Evolutionary conservation across 2,797 vertebrate species (phyloP).

Genomic region (Zalophus californianus): DNA sequence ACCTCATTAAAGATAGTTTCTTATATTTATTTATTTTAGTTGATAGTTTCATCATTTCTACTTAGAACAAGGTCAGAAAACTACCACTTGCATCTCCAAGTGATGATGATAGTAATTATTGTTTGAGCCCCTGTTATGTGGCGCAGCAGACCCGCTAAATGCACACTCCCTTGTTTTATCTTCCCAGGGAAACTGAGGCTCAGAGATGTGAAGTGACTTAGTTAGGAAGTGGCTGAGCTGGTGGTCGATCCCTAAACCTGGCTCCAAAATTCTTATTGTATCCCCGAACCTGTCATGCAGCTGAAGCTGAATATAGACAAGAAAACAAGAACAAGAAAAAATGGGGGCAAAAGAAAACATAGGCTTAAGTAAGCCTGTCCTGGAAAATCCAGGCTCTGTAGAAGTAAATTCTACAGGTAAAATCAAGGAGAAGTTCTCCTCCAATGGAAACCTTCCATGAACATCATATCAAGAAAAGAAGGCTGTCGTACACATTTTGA

Average conservation of each 20-base stretch:
- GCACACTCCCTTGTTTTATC: background rate
- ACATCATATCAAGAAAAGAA: background rate
- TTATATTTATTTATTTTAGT: background rate
- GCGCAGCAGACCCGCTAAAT: background rate
- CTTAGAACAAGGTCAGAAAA: background rate
- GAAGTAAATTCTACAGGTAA: background rate
- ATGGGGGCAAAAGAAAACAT: background rate
- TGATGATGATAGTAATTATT: background rate
- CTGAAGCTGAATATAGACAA: background rate
- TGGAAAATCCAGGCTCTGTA: background rate
- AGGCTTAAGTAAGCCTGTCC: background rate
- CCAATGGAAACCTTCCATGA: background rate
- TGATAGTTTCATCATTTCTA: background rate
- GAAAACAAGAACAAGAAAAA: background rate
- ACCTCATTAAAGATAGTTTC: background rate
- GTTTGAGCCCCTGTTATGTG: background rate
- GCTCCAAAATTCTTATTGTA: background rate
- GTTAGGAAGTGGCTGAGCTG: background rate
- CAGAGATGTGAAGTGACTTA: background rate
- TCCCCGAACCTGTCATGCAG: background rate
- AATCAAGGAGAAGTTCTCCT: background rate
- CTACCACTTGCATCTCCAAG: conserved; percentile 43
- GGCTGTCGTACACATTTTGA: background rate
- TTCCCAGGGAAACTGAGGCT: background rate
- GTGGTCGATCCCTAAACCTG: background rate